Conservation (phyloP, 2,888 invertebrate species). For the Malachius bipustulatus region DNA sequence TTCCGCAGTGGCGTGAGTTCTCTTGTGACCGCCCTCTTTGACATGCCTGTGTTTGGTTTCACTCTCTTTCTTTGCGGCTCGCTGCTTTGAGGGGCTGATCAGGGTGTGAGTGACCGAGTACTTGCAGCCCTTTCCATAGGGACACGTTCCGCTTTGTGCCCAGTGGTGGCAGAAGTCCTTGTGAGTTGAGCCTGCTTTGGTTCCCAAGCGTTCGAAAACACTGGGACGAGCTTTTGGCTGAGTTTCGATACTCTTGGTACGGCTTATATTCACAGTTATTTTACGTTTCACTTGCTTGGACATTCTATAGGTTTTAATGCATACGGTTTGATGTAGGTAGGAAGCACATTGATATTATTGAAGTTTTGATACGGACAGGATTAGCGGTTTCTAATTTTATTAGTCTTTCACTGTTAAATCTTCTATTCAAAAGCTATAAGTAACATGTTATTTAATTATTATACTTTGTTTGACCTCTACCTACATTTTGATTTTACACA, state of each 20-base stretch:
- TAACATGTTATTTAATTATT: too few relatives aligned
- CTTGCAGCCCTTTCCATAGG: conserved; percentile 67
- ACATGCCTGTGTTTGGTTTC: conserved; percentile 26
- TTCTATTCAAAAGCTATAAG: too few relatives aligned
- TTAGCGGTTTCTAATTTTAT: too few relatives aligned
- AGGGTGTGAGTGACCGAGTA: conserved; percentile 61
- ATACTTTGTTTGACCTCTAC: too few relatives aligned
- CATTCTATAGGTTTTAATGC: too few relatives aligned
- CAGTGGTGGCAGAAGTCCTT: conserved; percentile 64
- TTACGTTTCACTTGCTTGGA: conserved; percentile 63
- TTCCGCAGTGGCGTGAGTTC: conserved; percentile 51
- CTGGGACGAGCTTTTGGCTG: conserved; percentile 54
- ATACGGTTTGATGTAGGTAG: too few relatives aligned
- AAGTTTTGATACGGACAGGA: too few relatives aligned
- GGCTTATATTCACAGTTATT: conserved; percentile 59
- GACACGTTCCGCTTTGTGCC: conserved; percentile 65
- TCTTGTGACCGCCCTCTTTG: conserved; percentile 53
- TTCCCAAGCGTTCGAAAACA: conserved; percentile 73
- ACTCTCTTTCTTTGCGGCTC: conserved; percentile 53
- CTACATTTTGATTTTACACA: too few relatives aligned
- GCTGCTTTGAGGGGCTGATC: conserved; percentile 63
- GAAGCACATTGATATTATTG: too few relatives aligned
- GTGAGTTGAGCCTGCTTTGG: conserved; percentile 50
- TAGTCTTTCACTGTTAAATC: too few relatives aligned
- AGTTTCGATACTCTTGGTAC: conserved; percentile 51